Evolutionary conservation across 2,888 invertebrate species (phyloP).

Genomic region (Copidosoma aretas): DNA sequence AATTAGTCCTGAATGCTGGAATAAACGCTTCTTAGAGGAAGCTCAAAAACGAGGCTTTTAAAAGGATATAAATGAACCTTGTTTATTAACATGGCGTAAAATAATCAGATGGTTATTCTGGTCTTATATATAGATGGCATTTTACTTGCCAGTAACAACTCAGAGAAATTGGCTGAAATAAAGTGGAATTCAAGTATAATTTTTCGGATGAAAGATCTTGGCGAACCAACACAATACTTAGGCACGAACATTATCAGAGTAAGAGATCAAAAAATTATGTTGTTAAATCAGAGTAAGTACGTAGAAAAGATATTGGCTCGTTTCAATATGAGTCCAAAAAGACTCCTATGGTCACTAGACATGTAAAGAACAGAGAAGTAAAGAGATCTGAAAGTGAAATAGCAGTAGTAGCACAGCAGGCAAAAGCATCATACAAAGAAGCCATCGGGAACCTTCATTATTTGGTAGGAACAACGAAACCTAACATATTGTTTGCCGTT

Average conservation of each 20-base stretch:
- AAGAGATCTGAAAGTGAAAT: too few relatives aligned
- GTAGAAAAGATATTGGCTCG: conserved; percentile 33
- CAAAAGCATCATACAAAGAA: not conserved
- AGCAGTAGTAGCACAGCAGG: too few relatives aligned
- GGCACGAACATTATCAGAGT: conserved; percentile 42
- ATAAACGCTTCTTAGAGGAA: conserved; percentile 38
- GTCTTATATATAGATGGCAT: not conserved
- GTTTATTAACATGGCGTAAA: conserved; percentile 43
- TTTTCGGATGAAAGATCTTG: conserved; percentile 19
- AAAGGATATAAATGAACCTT: conserved; percentile 42
- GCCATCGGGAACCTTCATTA: not conserved
- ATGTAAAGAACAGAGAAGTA: conserved; percentile 29
- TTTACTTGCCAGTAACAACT: conserved; percentile 2
- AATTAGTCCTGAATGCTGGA: conserved; percentile 39
- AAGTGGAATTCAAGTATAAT: conserved; percentile 35
- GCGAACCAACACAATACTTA: conserved; percentile 41
- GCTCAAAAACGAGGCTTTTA: conserved; percentile 36
- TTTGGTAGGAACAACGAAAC: conserved; percentile 15
- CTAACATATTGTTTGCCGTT: conserved; percentile 31
- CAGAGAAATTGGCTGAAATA: not conserved
- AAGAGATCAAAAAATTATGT: conserved; percentile 35
- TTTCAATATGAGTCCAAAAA: conserved; percentile 33
- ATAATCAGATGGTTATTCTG: conserved; percentile 35
- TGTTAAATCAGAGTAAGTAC: conserved; percentile 38
- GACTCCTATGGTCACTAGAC: conserved; percentile 35